Conservation (phyloP, 2,888 invertebrate species). For the Nephrotoma appendiculata region DNA sequence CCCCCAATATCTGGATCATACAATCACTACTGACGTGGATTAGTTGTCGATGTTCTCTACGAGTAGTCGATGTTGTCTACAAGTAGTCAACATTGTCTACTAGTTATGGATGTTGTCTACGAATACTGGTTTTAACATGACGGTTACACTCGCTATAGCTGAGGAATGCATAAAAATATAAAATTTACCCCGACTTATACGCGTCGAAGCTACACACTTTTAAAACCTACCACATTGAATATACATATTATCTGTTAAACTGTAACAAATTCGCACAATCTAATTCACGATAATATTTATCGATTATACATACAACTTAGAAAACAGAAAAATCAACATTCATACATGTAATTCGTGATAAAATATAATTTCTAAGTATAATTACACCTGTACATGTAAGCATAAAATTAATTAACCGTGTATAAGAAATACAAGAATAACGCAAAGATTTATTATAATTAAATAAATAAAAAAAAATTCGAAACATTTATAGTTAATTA, state of each 20-base stretch:
- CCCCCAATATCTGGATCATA: too few species aligned
- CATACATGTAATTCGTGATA: background rate
- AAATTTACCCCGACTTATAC: too few species aligned
- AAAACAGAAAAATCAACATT: background rate
- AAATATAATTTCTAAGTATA: background rate
- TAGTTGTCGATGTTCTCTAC: too few species aligned
- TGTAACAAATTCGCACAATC: background rate
- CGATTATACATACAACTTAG: background rate
- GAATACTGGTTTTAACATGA: too few species aligned
- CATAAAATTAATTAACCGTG: background rate
- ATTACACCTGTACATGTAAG: background rate
- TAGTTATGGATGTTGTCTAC: too few species aligned
- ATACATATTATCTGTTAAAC: background rate
- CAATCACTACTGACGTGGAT: too few species aligned
- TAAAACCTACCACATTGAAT: too few species aligned
- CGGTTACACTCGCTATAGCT: too few species aligned
- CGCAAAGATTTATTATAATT: background rate
- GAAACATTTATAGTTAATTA: background rate
- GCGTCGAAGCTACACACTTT: too few species aligned
- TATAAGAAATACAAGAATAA: background rate
- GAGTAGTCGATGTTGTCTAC: too few species aligned
- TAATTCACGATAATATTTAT: background rate
- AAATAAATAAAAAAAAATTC: background rate
- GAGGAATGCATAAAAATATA: too few species aligned
- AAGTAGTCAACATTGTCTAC: too few species aligned